phyloP scores from a whole-genome alignment of 2,888 invertebrate genomes.

The Aphodius granarius region DNA sequence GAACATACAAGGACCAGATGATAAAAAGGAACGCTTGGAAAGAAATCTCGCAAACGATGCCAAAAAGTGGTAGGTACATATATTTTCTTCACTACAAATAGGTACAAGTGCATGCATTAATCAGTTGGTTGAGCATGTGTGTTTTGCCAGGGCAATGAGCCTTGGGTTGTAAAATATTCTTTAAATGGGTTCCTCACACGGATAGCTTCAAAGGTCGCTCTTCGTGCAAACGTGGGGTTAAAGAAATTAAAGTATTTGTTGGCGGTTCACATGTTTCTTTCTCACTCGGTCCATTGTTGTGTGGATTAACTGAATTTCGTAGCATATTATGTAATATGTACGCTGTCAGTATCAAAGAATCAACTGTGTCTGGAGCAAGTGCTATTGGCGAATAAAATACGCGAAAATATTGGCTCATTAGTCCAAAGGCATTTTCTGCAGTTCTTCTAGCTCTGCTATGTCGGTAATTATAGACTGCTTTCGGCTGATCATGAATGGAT shows the following conservation, averaged over 20 bases:
- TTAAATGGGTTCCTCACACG: not conserved
- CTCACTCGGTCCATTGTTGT: not conserved
- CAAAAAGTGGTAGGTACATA: no score
- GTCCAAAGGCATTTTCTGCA: conserved; percentile 30
- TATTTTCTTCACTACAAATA: no score
- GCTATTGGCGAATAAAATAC: conserved; percentile 28
- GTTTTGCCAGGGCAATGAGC: no score
- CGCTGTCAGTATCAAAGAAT: not conserved
- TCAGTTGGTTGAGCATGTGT: no score
- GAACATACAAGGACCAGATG: no score
- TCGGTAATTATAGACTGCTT: conserved; percentile 29
- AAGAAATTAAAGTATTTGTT: not conserved
- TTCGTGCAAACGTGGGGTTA: not conserved
- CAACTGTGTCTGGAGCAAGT: not conserved
- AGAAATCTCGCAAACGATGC: no score
- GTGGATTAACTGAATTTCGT: not conserved
- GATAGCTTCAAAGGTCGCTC: not conserved
- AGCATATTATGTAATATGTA: not conserved
- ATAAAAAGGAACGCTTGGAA: no score
- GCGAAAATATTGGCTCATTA: conserved; percentile 26
- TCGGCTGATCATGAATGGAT: conserved; percentile 26
- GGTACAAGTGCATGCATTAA: no score
- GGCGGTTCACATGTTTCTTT: not conserved
- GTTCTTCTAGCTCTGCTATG: conserved; percentile 24
- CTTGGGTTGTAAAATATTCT: no score